These are phyloP conservation scores for Trogon melanurus DNA, from an alignment of 2,113 vertebrate species.

Conservation along the genomic window DNA sequence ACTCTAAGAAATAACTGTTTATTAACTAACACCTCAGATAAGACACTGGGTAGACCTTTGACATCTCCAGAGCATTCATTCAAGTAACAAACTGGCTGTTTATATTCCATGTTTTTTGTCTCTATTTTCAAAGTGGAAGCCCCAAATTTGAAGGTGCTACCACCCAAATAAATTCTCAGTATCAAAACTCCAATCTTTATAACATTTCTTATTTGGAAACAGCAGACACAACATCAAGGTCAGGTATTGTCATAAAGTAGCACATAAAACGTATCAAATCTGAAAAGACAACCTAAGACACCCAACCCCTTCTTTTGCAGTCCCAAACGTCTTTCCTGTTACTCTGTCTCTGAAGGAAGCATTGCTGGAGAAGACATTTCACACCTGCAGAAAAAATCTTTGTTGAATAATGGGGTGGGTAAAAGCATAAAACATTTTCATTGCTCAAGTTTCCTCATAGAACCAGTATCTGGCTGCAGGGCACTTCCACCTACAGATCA, in stretches of 20 bases:
- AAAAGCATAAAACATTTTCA: constrained; percentile 65
- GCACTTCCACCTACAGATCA: constrained; percentile 65
- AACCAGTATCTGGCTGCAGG: constrained; percentile 56
- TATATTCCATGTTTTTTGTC: background rate
- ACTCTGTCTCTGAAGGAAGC: background rate
- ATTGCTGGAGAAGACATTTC: constrained; percentile 34
- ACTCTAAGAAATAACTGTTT: background rate
- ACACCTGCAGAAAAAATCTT: constrained; percentile 64
- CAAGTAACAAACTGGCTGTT: background rate
- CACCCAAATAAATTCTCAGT: background rate
- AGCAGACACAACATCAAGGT: background rate
- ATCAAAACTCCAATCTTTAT: background rate
- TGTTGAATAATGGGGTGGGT: constrained; percentile 39
- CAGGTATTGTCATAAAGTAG: background rate
- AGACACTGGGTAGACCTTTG: background rate
- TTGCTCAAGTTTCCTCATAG: constrained; percentile 54
- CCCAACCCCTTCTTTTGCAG: background rate
- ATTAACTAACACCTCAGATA: background rate
- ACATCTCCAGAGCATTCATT: background rate
- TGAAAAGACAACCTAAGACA: background rate
- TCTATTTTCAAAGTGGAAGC: background rate
- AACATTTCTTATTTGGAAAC: background rate
- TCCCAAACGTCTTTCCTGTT: background rate
- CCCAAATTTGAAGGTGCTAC: background rate
- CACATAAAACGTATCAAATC: background rate